phyloP scores from a whole-genome alignment of 2,113 vertebrate species.

The Melozone crissalis region DNA sequence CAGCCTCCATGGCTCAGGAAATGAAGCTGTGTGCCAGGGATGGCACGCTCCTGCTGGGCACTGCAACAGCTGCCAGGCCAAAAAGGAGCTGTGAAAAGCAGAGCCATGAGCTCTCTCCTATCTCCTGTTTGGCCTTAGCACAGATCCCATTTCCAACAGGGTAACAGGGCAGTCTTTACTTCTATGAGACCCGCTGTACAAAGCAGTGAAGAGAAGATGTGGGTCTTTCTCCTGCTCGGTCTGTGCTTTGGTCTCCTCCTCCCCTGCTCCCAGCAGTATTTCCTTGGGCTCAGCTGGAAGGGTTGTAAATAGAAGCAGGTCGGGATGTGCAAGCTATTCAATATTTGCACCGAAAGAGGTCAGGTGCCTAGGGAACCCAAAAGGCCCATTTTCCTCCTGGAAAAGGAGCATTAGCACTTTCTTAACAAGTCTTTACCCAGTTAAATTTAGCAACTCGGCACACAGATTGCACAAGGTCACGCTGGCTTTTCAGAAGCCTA shows the following conservation, averaged over 20 bases:
- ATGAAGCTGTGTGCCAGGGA: not conserved
- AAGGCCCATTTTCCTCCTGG: slow-evolving; percentile 45
- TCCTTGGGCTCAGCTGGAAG: slow-evolving; percentile 41
- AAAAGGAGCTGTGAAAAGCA: not conserved
- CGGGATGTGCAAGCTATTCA: slow-evolving; percentile 16
- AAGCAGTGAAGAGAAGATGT: not conserved
- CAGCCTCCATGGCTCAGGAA: not conserved
- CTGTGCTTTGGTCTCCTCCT: not conserved
- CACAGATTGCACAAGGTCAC: slow-evolving; percentile 37
- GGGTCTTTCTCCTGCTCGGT: not conserved
- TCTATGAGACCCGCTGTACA: not conserved
- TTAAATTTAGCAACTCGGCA: slow-evolving; percentile 34
- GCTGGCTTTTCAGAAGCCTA: slow-evolving; percentile 15
- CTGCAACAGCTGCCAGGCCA: rapidly evolving
- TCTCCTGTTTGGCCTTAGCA: not conserved
- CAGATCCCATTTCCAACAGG: not conserved
- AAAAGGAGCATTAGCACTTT: slow-evolving; percentile 64
- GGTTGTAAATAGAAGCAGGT: slow-evolving; percentile 45
- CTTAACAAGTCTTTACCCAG: slow-evolving; percentile 36
- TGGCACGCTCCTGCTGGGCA: rapidly evolving
- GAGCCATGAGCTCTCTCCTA: not conserved
- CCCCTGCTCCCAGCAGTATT: not conserved
- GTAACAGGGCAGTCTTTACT: not conserved
- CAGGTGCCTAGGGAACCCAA: slow-evolving; percentile 52
- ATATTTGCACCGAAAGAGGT: slow-evolving; percentile 51